A percentile compares a stretch with the other conserved stretches of the same genome.
Evolutionary conservation across 2,888 invertebrate genomes (phyloP).

Genomic region (Arenicola marina): DNA sequence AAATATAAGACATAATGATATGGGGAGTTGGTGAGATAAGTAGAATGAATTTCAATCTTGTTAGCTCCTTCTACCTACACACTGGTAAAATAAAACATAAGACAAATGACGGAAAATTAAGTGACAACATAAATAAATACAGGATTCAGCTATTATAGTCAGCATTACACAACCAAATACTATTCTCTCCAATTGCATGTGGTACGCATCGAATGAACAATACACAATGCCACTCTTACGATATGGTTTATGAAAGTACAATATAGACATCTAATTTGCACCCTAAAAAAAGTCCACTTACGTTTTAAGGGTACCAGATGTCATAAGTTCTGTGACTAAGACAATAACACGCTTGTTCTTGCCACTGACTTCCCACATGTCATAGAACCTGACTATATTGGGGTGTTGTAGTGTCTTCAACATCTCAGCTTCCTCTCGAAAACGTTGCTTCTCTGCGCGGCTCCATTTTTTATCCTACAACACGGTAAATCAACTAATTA

Average conservation of each 20-base stretch:
- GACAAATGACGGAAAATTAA: too few relatives aligned
- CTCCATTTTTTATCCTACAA: constrained; percentile 36
- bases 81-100: too few relatives aligned
- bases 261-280: too few relatives aligned
- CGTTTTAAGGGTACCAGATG: constrained; percentile 98
- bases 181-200: too few relatives aligned
- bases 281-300: too few relatives aligned
- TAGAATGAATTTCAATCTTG: background rate
- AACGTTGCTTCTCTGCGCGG: constrained; percentile 86
- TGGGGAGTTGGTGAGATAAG: background rate
- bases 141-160: too few relatives aligned
- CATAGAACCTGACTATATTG: constrained; percentile 71
- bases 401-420: constrained; percentile 94
- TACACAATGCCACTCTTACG: too few relatives aligned
- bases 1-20: background rate
- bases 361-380: constrained; percentile 97
- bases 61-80: background rate
- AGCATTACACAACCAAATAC: too few relatives aligned
- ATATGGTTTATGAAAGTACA: too few relatives aligned
- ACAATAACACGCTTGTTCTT: constrained; percentile 96
- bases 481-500: too few relatives aligned
- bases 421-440: constrained; percentile 82
- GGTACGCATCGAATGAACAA: too few relatives aligned
- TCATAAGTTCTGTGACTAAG: constrained; percentile 98
- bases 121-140: too few relatives aligned